phyloP scores from a whole-genome alignment of 2,888 invertebrate species.

The Hyalella azteca region DNA sequence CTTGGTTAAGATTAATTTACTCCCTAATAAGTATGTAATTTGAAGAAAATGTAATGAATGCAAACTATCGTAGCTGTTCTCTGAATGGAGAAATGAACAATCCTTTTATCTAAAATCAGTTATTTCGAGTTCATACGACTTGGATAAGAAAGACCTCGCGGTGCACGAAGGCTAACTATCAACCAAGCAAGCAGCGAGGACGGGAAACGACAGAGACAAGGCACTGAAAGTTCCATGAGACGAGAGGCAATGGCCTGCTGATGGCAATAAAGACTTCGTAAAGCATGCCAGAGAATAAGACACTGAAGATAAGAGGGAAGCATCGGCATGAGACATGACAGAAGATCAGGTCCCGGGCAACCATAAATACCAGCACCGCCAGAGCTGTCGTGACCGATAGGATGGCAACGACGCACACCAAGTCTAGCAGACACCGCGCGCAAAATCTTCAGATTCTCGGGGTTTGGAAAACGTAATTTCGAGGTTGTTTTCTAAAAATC shows the following conservation, averaged over 20 bases:
- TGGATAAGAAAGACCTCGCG: not conserved
- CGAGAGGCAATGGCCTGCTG: constrained; percentile 4
- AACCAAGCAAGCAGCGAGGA: not conserved
- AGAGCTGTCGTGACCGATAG: constrained; percentile 19
- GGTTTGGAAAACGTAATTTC: too few species aligned
- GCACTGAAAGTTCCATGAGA: not conserved
- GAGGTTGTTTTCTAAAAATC: too few species aligned
- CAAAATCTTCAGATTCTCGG: too few species aligned
- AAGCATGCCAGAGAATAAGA: constrained; percentile 19
- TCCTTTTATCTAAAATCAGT: too few species aligned
- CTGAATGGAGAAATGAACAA: too few species aligned
- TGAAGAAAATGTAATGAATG: too few species aligned
- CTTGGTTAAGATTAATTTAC: too few species aligned
- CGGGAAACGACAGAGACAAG: not conserved
- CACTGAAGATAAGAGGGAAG: constrained; percentile 2
- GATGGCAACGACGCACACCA: not conserved
- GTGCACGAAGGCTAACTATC: not conserved
- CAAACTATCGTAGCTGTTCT: too few species aligned
- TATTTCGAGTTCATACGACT: too few species aligned
- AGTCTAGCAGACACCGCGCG: not conserved
- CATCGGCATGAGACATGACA: constrained; percentile 22
- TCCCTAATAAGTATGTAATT: too few species aligned
- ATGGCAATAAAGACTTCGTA: constrained; percentile 24
- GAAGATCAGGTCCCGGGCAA: constrained; percentile 15
- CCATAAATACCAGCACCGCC: constrained; percentile 16